phyloP scores from a whole-genome alignment of 1,140 invertebrate species.

The Drosophila carrolli region DNA sequence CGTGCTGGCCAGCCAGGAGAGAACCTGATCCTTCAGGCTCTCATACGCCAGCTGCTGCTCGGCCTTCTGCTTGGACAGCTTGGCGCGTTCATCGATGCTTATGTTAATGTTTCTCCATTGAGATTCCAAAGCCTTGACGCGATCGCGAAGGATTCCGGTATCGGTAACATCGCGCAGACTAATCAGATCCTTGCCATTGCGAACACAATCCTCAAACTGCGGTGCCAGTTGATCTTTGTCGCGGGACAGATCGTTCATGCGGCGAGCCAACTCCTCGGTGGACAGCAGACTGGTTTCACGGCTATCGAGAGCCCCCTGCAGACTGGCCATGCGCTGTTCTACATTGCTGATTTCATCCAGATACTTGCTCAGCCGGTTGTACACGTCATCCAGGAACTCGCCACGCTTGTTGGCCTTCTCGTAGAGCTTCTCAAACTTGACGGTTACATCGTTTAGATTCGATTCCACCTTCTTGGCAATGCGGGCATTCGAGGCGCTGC shows the following conservation, averaged over 20 bases:
- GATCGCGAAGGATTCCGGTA: slow-evolving; percentile 92
- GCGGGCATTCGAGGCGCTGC: slow-evolving; percentile 92
- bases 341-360: slow-evolving; percentile 88
- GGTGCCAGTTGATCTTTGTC: slow-evolving; percentile 84
- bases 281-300: slow-evolving; percentile 88
- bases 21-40: slow-evolving; percentile 91
- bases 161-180: slow-evolving; percentile 96
- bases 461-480: slow-evolving; percentile 95
- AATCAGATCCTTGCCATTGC: slow-evolving; percentile 93
- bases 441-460: slow-evolving; percentile 93
- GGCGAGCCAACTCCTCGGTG: slow-evolving; percentile 89
- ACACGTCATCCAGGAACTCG: slow-evolving; percentile 93
- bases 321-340: slow-evolving; percentile 89
- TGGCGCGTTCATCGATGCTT: slow-evolving; percentile 92
- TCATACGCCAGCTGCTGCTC: slow-evolving; percentile 95
- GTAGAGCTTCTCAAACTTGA: slow-evolving; percentile 92
- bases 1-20: slow-evolving; percentile 93
- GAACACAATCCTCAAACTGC: slow-evolving; percentile 91
- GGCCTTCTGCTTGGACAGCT: slow-evolving; percentile 91
- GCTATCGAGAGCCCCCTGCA: slow-evolving; percentile 91
- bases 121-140: slow-evolving; percentile 93
- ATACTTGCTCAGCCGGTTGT: slow-evolving; percentile 89
- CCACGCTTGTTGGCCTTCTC: slow-evolving; percentile 92
- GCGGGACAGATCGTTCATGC: slow-evolving; percentile 87
- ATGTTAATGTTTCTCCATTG: slow-evolving; percentile 94